Percentiles rank a stretch among this genome's conserved stretches.
phyloP scores from a whole-genome alignment of 2,888 invertebrate species.

The Eupithecia inturbata region DNA sequence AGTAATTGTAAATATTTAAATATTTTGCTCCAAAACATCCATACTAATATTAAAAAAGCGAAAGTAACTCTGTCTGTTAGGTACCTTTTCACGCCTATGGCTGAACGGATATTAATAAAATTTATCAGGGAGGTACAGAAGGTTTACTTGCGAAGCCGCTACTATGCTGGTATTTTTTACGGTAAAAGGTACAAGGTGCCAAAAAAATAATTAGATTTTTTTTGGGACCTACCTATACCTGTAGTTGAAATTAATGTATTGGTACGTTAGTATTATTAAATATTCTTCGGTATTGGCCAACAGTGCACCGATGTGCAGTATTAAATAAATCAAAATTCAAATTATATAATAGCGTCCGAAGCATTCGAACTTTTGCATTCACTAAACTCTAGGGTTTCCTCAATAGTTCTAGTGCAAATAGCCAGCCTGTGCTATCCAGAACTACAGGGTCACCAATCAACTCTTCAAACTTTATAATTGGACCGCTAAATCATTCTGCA shows the following conservation, averaged over 20 bases:
- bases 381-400: not conserved
- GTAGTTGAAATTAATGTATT: too few relatives aligned
- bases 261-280: too few relatives aligned
- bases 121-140: not conserved
- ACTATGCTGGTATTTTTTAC: not conserved
- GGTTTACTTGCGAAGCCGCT: not conserved
- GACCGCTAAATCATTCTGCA: conserved; percentile 27
- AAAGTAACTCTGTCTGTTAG: not conserved
- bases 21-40: not conserved
- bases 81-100: not conserved
- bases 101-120: not conserved
- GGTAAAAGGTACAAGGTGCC: too few relatives aligned
- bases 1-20: not conserved
- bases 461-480: conserved; percentile 37
- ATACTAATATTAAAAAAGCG: not conserved
- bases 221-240: too few relatives aligned
- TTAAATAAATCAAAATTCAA: not conserved
- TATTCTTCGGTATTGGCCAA: too few relatives aligned
- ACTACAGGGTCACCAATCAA: conserved; percentile 18
- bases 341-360: not conserved
- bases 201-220: too few relatives aligned
- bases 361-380: conserved; percentile 10
- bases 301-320: not conserved
- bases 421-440: conserved; percentile 3
- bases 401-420: not conserved